Evolutionary conservation across 2,797 vertebrate species (phyloP).

Genomic region (Heteromormyrus szaboi): DNA sequence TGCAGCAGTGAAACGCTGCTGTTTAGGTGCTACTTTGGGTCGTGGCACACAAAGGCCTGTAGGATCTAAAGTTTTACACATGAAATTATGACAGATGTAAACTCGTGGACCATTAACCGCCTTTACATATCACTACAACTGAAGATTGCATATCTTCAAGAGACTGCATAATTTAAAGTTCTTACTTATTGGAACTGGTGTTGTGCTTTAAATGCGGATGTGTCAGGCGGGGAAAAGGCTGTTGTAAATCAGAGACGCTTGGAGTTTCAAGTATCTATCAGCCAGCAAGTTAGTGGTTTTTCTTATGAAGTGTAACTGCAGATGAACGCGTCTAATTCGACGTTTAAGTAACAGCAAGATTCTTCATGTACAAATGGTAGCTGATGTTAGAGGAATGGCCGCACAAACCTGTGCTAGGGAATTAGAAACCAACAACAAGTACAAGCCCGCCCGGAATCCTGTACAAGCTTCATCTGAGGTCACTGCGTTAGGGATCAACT

Average conservation of each 20-base stretch:
- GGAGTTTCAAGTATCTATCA: background rate
- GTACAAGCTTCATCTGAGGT: conserved; percentile 27
- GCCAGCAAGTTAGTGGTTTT: background rate
- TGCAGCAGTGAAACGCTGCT: conserved; percentile 33
- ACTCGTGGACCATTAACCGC: background rate
- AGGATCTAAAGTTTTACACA: background rate
- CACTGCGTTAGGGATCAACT: conserved; percentile 37
- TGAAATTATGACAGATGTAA: background rate
- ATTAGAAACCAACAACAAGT: conserved; percentile 42
- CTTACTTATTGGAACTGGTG: background rate
- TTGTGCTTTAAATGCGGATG: background rate
- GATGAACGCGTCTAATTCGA: background rate
- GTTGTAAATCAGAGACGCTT: background rate
- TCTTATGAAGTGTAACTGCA: background rate
- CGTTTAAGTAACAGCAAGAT: background rate
- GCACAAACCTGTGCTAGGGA: background rate
- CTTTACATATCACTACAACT: background rate
- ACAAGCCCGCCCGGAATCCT: conserved; percentile 26
- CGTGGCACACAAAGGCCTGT: background rate
- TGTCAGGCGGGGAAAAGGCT: background rate
- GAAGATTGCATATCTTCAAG: background rate
- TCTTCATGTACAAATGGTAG: background rate
- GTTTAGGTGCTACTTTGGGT: background rate
- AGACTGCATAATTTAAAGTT: background rate
- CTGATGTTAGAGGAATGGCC: background rate